Evolutionary conservation across 2,888 invertebrate genomes (phyloP).

Genomic region (Bimastos eiseni): DNA sequence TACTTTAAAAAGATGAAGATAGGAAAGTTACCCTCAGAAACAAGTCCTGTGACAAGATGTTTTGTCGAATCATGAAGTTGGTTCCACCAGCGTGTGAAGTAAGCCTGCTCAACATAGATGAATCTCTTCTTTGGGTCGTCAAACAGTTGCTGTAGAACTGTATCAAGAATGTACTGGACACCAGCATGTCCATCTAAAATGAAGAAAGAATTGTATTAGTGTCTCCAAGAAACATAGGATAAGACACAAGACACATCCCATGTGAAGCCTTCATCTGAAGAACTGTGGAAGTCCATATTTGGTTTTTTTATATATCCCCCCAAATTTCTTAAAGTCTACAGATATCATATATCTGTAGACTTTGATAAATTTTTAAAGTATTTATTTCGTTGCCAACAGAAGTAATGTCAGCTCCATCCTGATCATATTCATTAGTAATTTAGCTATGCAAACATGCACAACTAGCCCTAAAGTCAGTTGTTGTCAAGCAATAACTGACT

Average conservation of each 20-base stretch:
- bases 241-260: not conserved
- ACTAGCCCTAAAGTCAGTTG: too few species aligned
- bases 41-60: conserved; percentile 71
- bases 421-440: not conserved
- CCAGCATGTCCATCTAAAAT: conserved; percentile 62
- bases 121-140: conserved; percentile 73
- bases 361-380: too few species aligned
- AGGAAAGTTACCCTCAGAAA: conserved; percentile 64
- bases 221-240: not conserved
- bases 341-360: too few species aligned
- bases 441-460: not conserved
- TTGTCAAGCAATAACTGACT: too few species aligned
- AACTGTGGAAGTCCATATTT: too few species aligned
- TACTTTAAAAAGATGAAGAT: not conserved
- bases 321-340: too few species aligned
- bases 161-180: conserved; percentile 87
- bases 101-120: conserved; percentile 86
- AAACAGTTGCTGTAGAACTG: conserved; percentile 76
- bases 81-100: conserved; percentile 84
- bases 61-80: conserved; percentile 70
- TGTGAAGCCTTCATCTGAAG: too few species aligned
- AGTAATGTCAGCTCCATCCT: too few species aligned
- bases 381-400: too few species aligned
- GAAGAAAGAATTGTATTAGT: not conserved
- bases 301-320: too few species aligned